Evolutionary conservation across 2,113 vertebrate genomes (phyloP), one percentile per base, ranked within the genome.

Genomic region (Albula glossodonta): DNA sequence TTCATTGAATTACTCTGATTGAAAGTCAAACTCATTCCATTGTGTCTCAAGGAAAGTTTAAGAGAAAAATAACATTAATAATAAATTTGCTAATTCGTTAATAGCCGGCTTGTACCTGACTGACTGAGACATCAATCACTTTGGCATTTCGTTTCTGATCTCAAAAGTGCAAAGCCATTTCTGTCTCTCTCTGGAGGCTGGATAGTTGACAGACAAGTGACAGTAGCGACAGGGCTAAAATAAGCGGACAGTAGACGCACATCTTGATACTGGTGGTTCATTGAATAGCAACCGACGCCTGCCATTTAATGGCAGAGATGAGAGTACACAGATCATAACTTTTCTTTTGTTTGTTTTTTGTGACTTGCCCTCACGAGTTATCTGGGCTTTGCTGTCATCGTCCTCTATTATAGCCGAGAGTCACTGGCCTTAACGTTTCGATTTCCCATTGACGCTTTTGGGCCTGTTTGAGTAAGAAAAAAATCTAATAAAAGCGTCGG

Each of bases 81-180:
- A 51, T 52, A 2, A 22, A 80, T 80, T 87, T 53, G 80, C 63
- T 66, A 19, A 63, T 83, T 86, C 10, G 57, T 22, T 41, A 41
- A 31, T 51, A 15, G 19, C 11, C 11, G 5, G 74, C 13, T 22
- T 57, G 25, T 31, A 8, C 22, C 25, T 31, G 25, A 57, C 53
- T 19, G 48, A 19, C 86, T 49, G 53, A 51, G 74, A 82, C 56
- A 74, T 82, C 49, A 77, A 80, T 41, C 56, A 79, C 12, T 79
- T 13, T 80, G 86, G 31, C 82, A 48, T 83, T 83, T 83, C 70
- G 13, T 56, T 83, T 78, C 52, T 83, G 41, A 83, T 79, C 25
- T 57, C 41, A n/a, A 80, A 52, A 57, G 74, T 49, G 66, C 70
- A 11, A 1, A 22, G n/a, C 52, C 31, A 83, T 83, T 82, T 56